These are phyloP conservation scores for Eupithecia centaureata DNA, from an alignment of 2,888 invertebrate genomes.

Conservation along the genomic window DNA sequence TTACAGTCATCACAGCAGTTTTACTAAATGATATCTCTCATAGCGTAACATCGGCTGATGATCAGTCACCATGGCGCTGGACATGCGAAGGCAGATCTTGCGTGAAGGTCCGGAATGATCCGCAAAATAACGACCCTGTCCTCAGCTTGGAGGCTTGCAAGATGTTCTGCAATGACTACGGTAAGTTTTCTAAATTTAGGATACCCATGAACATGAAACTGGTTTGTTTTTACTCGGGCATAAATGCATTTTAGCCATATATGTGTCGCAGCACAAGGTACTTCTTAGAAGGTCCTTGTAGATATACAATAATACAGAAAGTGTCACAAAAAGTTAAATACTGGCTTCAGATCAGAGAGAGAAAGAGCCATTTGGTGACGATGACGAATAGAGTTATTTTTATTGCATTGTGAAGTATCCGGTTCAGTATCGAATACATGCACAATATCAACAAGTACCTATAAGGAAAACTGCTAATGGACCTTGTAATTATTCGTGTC, in stretches of 20 bases:
- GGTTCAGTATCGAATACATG: neutral
- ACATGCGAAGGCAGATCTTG: conserved; percentile 82
- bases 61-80: conserved; percentile 79
- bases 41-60: conserved; percentile 53
- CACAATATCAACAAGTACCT: neutral
- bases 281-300: too few relatives aligned
- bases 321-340: too few relatives aligned
- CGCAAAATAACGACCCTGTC: conserved; percentile 60
- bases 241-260: too few relatives aligned
- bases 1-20: neutral
- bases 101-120: conserved; percentile 69
- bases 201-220: neutral
- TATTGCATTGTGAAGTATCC: neutral
- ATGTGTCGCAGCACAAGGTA: too few relatives aligned
- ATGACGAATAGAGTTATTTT: neutral
- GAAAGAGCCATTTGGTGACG: neutral
- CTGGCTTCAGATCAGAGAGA: too few relatives aligned
- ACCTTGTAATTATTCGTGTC: conserved; percentile 3
- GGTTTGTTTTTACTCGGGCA: neutral
- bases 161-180: conserved; percentile 85
- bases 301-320: too few relatives aligned
- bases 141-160: conserved; percentile 86
- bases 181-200: conserved; percentile 45
- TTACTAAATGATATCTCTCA: neutral
- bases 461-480: neutral